Percentiles rank a stretch among this genome's conserved stretches.
phyloP scores from a whole-genome alignment of 2,113 vertebrate species.

The Perccottus glenii region DNA sequence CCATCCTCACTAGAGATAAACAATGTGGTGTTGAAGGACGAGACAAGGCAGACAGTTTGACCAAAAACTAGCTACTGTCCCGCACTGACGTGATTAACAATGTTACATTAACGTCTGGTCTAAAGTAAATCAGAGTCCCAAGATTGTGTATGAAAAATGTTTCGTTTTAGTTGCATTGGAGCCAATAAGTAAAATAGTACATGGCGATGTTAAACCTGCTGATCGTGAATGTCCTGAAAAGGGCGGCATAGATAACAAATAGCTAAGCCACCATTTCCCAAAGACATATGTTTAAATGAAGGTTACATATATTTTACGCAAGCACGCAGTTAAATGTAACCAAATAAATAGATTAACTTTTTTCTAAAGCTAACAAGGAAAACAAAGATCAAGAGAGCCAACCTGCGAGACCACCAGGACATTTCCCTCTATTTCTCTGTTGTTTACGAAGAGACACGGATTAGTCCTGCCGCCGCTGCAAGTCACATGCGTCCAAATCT shows the following conservation, averaged over 20 bases:
- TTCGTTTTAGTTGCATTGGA: too few relatives aligned
- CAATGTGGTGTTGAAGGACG: not conserved
- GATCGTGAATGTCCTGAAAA: conserved; percentile 5
- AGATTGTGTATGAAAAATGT: too few relatives aligned
- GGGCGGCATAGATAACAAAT: conserved; percentile 45
- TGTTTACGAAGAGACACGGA: conserved; percentile 25
- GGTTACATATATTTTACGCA: not conserved
- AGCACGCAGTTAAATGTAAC: not conserved
- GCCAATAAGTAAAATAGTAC: not conserved
- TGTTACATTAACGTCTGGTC: not conserved
- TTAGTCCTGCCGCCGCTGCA: not conserved
- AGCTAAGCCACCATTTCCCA: not conserved
- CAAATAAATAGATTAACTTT: not conserved
- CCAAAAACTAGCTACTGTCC: not conserved
- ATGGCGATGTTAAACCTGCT: not conserved
- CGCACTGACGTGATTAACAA: conserved; percentile 17
- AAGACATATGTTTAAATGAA: too few relatives aligned
- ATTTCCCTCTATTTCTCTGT: conserved; percentile 64
- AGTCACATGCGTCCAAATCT: conserved; percentile 24
- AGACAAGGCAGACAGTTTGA: not conserved
- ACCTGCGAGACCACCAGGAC: conserved; percentile 82
- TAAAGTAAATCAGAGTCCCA: not conserved
- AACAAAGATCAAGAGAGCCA: conserved; percentile 39
- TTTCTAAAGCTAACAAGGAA: not conserved
- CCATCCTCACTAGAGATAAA: conserved; percentile 84